These are phyloP conservation scores for Melozone crissalis DNA, from an alignment of 2,113 vertebrate genomes.

Conservation along the genomic window DNA sequence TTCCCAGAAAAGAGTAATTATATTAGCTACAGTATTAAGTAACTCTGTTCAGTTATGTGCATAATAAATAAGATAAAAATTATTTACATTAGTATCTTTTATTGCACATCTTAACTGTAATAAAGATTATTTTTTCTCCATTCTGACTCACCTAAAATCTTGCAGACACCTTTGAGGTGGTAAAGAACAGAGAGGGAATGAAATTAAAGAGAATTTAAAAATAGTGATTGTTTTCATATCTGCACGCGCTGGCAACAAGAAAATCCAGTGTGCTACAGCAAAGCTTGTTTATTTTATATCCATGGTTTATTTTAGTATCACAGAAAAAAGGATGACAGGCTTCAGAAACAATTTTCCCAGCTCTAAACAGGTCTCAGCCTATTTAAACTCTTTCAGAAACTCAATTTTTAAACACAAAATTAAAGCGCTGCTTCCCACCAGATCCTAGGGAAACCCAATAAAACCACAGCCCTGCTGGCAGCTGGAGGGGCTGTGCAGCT, in stretches of 20 bases:
- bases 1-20: background rate
- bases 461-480: accelerated
- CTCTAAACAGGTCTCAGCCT: background rate
- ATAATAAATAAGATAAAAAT: background rate
- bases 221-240: background rate
- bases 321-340: background rate
- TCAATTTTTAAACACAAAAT: background rate
- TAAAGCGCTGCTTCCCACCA: background rate
- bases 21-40: background rate
- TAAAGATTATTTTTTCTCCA: background rate
- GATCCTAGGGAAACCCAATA: accelerated
- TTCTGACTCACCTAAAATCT: background rate
- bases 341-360: background rate
- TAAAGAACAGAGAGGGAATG: background rate
- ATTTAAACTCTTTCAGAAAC: background rate
- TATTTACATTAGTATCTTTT: background rate
- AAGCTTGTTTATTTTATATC: background rate
- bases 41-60: background rate
- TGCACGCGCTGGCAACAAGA: background rate
- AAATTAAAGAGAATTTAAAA: background rate
- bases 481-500: accelerated
- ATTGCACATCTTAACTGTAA: background rate
- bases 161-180: background rate
- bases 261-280: background rate
- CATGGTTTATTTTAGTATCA: background rate